Evolutionary conservation across 1,140 invertebrate species (phyloP).

Genomic region (Episyrphus balteatus): DNA sequence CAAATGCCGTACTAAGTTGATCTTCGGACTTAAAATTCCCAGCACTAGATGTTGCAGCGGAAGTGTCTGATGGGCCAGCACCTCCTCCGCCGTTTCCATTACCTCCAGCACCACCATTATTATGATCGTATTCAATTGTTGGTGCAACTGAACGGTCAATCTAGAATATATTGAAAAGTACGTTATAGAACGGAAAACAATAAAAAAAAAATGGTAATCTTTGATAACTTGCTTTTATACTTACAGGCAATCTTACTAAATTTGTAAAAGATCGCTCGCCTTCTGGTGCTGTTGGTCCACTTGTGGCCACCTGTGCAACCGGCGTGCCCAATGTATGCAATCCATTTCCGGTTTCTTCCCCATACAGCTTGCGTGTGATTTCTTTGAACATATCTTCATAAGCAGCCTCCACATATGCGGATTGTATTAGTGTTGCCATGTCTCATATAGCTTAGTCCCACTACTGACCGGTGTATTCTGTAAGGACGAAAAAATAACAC

Average conservation of each 20-base stretch:
- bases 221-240: background rate
- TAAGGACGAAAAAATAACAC: too few relatives aligned
- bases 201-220: background rate
- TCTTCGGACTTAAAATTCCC: slow-evolving; percentile 49
- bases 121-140: slow-evolving; percentile 31
- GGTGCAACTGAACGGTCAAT: slow-evolving; percentile 31
- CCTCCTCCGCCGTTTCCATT: slow-evolving; percentile 13
- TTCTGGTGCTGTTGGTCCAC: slow-evolving; percentile 34
- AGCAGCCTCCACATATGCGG: slow-evolving; percentile 36
- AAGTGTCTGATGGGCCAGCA: slow-evolving; percentile 20
- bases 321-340: slow-evolving; percentile 37
- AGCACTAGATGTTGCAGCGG: slow-evolving; percentile 12
- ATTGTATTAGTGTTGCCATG: slow-evolving; percentile 36
- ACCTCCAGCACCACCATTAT: slow-evolving; percentile 18
- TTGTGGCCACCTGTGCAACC: slow-evolving; percentile 35
- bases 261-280: slow-evolving; percentile 36
- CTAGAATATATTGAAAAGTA: slow-evolving; percentile 12
- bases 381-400: slow-evolving; percentile 53
- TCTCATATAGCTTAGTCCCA: background rate
- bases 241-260: slow-evolving; percentile 20
- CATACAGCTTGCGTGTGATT: slow-evolving; percentile 80
- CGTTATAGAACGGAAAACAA: slow-evolving; percentile 13
- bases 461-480: too few relatives aligned
- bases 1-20: slow-evolving; percentile 53
- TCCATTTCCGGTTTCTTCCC: slow-evolving; percentile 58